Conservation (phyloP, 2,113 vertebrate genomes). For the Myrmophylax atrothorax region DNA sequence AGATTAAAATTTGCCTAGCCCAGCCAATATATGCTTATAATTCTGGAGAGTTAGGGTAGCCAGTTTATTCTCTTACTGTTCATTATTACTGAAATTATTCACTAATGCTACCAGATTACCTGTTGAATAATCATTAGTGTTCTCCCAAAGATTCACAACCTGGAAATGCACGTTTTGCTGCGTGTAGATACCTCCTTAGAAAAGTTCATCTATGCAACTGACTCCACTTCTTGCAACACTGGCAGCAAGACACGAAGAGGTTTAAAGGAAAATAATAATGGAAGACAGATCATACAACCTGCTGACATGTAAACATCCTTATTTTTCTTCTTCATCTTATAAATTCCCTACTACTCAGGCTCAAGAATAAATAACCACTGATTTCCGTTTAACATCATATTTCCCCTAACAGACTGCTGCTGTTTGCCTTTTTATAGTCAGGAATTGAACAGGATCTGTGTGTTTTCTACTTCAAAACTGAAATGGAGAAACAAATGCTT, state of each 20-base stretch:
- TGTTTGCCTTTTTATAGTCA: neutral
- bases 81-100: neutral
- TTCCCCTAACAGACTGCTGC: neutral
- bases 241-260: neutral
- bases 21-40: neutral
- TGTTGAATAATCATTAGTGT: neutral
- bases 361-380: neutral
- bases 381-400: neutral
- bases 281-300: neutral
- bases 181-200: neutral
- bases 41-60: neutral
- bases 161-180: neutral
- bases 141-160: neutral
- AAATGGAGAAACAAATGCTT: neutral
- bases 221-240: neutral
- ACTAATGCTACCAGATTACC: neutral
- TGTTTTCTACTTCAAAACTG: neutral
- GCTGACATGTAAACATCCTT: neutral
- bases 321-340: neutral
- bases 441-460: neutral
- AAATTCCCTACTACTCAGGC: neutral
- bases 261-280: neutral
- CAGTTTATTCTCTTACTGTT: neutral
- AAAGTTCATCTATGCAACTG: neutral
- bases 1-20: neutral